Base-by-base conservation (phyloP, 2,888 invertebrate genomes). In the Beris chalybata region DNA sequence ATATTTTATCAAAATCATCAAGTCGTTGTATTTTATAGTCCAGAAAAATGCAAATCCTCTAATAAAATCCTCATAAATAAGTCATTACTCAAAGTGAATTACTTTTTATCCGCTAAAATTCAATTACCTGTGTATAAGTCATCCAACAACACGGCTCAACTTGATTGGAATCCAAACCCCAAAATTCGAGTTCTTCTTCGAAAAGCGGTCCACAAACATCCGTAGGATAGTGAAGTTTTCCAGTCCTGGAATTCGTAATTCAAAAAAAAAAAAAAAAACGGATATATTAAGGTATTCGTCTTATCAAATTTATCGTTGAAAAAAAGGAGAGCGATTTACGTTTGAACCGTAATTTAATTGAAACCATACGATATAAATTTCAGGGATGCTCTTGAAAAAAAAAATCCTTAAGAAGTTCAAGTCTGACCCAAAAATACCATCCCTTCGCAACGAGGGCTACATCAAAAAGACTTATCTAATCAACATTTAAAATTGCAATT, bases 131-230 rank as follows among this genome's bases (percentile, higher is more conserved):
- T 68, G 94, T 93, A 76, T 99, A 99, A 7, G 98, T 99, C 97
- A 98, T 98, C 98, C 99, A 99, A 82, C 99, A 99, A 82, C 98
- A 99, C 5, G 98, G 98, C 80, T 98, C 97, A 75, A 98, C 97
- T 84, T 99, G 98, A 84, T 99, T 99, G 45, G 98, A 94, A 80
- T 99, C 98, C 73, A 99, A 86, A 12, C 98, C 98, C 98, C 98
- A 98, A 82, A 97, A 99, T 82, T 98, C 98, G 73, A 99, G 86
- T 81, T 99, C 99, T 79, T 98, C 98, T 80, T 99, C 99, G 81
- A 99, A 99, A 71, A 99, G 86, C 64, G 98, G 99, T 54, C 98
- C 98, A 81, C 98, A 99, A 2, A 99, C 98, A 79, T 99, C 97
- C 63, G 97, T 97, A 15, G 98, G 98, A 82, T 99, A 99, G 82